Evolutionary conservation across 2,113 vertebrate species (phyloP), one percentile per base, ranked within the genome.

Genomic region (Centropus bengalensis): DNA sequence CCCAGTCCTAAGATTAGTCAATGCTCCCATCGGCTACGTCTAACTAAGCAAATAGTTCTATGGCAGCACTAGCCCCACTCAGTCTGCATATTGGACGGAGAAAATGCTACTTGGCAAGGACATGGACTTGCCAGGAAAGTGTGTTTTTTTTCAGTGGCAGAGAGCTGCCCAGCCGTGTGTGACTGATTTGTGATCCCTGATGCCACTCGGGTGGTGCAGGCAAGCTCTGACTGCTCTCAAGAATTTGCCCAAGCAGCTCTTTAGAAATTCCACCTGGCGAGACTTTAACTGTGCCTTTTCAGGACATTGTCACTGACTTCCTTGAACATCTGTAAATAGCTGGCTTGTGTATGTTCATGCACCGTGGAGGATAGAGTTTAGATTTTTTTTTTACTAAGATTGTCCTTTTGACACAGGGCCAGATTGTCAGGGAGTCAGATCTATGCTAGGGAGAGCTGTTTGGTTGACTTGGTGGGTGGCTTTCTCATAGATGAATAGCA

Each of bases 311-410:
- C 89, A 56, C 83, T 24, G 47, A 86, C 88, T 96, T 94, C 91
- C 94, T 86, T 1, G 0, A 88, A 91, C 95, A 92, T 94, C 88
- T 92, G 90, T 95, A 93, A 96, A 96, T 96, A 93, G 95, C 60
- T 56, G 76, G 88, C 54, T 86, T 96, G 95, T 96, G 18, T 91
- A 78, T 94, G 95, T 86, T 94, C 95, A 93, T 67, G 86, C 92
- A 96, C 96, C 95, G 68, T 96, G 88, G 88, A 95, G 92, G 95
- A 93, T 88, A 96, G 94, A 96, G 92, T 95, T 95, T 90, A 86
- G 82, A 83, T 74, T 36, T 36, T 36, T 36, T 95, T 76, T 96
- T 88, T 70, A 62, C 92, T 28, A 20, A 91, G 92, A 90, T 88
- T 95, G 88, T 91, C 68, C 88, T 95, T 93, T 88, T 95, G 87